phyloP scores from a whole-genome alignment of 2,113 vertebrate species.

The Rallus limicola region DNA sequence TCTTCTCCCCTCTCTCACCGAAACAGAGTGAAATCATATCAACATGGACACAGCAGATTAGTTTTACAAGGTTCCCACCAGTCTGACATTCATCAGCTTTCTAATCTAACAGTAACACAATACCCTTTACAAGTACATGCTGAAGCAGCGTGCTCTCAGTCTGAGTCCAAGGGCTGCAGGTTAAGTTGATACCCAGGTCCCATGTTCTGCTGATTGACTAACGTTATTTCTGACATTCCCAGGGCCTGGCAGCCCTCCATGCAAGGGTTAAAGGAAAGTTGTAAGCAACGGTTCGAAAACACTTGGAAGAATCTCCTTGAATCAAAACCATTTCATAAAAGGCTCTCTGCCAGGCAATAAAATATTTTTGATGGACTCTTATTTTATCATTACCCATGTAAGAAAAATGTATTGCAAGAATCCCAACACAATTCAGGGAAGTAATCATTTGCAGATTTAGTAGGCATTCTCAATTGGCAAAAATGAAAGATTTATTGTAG shows the following conservation, averaged over 20 bases:
- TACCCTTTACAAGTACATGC: neutral
- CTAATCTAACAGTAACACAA: conserved; percentile 49
- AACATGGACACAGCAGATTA: conserved; percentile 57
- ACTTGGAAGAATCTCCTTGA: conserved; percentile 56
- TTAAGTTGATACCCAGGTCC: conserved; percentile 35
- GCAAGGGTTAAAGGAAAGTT: conserved; percentile 65
- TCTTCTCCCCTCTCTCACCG: neutral
- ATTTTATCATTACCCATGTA: conserved; percentile 70
- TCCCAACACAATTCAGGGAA: conserved; percentile 60
- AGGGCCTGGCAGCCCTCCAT: conserved; percentile 24
- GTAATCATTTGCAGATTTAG: conserved; percentile 80
- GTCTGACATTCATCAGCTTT: conserved; percentile 50
- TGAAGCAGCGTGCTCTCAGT: neutral
- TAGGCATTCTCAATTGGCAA: conserved; percentile 74
- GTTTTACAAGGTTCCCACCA: conserved; percentile 61
- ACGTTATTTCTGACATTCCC: neutral
- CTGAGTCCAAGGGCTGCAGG: neutral
- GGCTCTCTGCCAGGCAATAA: conserved; percentile 55
- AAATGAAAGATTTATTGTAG: conserved; percentile 78
- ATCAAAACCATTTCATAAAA: conserved; percentile 64
- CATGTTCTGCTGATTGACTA: neutral
- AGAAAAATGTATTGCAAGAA: conserved; percentile 71
- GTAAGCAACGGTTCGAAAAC: conserved; percentile 34
- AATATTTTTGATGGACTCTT: conserved; percentile 58
- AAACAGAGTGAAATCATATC: conserved; percentile 37